These are phyloP conservation scores for Halocynthia roretzi DNA, from an alignment of 23 tunicate species.

Conservation along the genomic window DNA sequence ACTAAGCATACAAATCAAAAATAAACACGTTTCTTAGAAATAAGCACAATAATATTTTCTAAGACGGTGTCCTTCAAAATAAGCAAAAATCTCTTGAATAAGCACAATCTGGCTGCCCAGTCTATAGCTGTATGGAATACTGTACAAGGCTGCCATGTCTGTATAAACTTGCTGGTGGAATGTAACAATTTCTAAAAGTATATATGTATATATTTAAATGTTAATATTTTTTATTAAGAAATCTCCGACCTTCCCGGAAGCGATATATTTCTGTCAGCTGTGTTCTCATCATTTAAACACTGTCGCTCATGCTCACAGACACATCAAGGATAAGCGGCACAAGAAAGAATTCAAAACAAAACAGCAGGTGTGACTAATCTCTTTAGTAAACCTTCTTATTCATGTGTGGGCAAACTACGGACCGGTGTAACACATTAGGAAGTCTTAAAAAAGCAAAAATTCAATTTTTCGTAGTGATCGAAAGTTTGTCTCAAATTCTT, in stretches of 20 bases:
- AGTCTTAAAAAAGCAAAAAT: too few species aligned
- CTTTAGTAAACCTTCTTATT: neutral
- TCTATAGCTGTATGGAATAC: too few species aligned
- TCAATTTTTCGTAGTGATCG: too few species aligned
- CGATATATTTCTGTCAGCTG: slow-evolving; percentile 54
- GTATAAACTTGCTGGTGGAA: slow-evolving; percentile 1
- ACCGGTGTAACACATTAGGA: too few species aligned
- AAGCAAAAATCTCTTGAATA: too few species aligned
- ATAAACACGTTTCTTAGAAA: too few species aligned
- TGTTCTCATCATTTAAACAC: slow-evolving; percentile 66
- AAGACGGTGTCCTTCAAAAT: too few species aligned
- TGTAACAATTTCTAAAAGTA: neutral
- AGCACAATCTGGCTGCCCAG: too few species aligned
- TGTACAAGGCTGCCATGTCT: neutral
- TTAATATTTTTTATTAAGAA: slow-evolving; percentile 28
- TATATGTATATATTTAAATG: neutral
- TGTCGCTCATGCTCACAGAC: slow-evolving; percentile 48
- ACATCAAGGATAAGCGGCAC: slow-evolving; percentile 78
- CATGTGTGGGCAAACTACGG: neutral
- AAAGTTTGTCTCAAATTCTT: too few species aligned
- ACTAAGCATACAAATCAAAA: too few species aligned
- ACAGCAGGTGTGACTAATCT: slow-evolving; percentile 39
- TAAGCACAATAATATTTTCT: too few species aligned
- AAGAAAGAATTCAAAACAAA: slow-evolving; percentile 42
- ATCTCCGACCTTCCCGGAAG: slow-evolving; percentile 43